A percentile compares a stretch with the other conserved stretches of the same genome.
Evolutionary conservation across 2,113 vertebrate species (phyloP).

Genomic region (Etia nguti): DNA sequence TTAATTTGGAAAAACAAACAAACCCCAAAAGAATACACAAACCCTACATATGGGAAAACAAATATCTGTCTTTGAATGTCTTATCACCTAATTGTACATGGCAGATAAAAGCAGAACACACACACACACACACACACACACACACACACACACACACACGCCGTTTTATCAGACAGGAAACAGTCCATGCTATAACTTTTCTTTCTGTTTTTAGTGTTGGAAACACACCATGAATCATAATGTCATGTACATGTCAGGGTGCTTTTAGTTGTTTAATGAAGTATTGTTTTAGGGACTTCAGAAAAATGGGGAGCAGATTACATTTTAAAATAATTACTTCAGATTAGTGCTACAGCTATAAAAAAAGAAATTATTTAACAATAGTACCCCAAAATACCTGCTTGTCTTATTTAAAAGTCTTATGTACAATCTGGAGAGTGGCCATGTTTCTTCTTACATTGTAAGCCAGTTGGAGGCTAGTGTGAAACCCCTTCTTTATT

Average conservation of each 20-base stretch:
- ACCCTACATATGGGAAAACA: not conserved
- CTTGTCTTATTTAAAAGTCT: not conserved
- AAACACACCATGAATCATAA: not conserved
- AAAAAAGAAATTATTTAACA: rapidly evolving
- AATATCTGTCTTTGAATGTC: not conserved
- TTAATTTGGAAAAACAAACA: not conserved
- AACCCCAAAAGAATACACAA: not conserved
- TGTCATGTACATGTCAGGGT: not conserved
- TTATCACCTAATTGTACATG: no score
- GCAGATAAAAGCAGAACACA: not conserved
- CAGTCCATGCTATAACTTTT: not conserved
- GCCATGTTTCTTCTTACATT: not conserved
- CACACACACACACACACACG: rapidly evolving
- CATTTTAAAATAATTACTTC: not conserved
- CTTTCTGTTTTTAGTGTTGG: not conserved
- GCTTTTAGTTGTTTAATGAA: not conserved
- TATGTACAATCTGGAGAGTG: not conserved
- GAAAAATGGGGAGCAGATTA: not conserved
- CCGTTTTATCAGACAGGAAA: not conserved
- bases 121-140: not conserved
- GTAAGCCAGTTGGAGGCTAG: not conserved
- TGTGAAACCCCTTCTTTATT: not conserved
- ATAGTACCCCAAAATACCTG: not conserved
- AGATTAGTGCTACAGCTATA: not conserved
- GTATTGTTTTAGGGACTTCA: not conserved